Base-by-base conservation (phyloP, 2,113 vertebrate species). In the Ceyx margarethae region DNA sequence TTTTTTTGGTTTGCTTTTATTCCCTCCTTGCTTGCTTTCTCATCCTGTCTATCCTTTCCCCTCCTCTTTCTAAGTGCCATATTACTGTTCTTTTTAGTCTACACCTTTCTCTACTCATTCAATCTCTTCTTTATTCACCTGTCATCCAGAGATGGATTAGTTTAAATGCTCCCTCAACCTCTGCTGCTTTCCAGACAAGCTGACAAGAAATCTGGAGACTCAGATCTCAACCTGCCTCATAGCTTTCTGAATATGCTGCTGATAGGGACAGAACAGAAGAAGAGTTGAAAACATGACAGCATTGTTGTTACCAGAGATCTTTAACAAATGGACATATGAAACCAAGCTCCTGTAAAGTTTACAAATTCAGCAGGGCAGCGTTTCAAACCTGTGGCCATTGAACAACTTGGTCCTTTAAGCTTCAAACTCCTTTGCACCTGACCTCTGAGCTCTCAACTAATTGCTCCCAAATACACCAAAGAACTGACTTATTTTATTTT, bases 81-180 rank as follows among this genome's bases (percentile, higher is more conserved):
- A 88, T 88, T 83, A 78, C 73, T 43, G 68, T n/a, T 90, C 57
- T 67, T 73, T 74, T 89, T 35, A 85, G 50, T 40, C 73, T 83
- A 58, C 68, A 80, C 80, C 76, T 75, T 91, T 67, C 82, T 85
- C 68, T 40, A n/a, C 68, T 83, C 80, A 66, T 90, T 81, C 79
- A 81, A 67, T 85, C 85, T 87, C 73, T 33, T 62, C 79, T 92
- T 94, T 90, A 92, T 91, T 94, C 65, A 33, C 85, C 82, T 95
- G 85, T 95, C 93, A 95, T 57, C 43, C 88, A 78, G 65, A 85
- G 58, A 91, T 62, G 83, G 93, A 95, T 94, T 88, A 91, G 93
- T 95, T 93, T 94, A 95, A 96, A 92, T 90, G 90, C 85, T 92
- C 40, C 73, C 73, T 94, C 93, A 91, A 94, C 85, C 85, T 91